Percentiles rank a stretch among this genome's conserved stretches.
phyloP scores from a whole-genome alignment of 2,888 invertebrate species.

The Spatulosminthurus flaviceps region DNA sequence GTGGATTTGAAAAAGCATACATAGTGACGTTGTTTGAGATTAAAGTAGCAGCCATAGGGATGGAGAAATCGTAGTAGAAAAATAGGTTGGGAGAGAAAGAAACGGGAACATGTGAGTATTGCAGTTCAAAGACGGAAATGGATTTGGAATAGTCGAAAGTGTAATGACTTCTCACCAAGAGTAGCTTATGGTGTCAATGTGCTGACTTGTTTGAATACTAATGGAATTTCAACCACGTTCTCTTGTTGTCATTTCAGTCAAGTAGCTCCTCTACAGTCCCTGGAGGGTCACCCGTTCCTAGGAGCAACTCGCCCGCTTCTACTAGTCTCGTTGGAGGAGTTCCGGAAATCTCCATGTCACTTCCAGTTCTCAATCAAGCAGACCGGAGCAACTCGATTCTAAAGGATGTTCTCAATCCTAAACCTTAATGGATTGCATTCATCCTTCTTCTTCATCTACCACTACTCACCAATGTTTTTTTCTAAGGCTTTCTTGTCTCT shows the following conservation, averaged over 20 bases:
- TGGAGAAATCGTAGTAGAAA: not conserved
- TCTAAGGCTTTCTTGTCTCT: not conserved
- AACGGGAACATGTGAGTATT: not conserved
- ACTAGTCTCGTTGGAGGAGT: slow-evolving; percentile 15
- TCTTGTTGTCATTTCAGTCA: slow-evolving; percentile 56
- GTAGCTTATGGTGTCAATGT: slow-evolving; percentile 42
- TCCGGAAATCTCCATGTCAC: slow-evolving; percentile 61
- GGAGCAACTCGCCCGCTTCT: slow-evolving; percentile 51
- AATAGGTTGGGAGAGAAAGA: not conserved
- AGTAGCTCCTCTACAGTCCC: slow-evolving; percentile 55
- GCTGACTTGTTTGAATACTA: slow-evolving; percentile 52
- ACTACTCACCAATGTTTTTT: not conserved
- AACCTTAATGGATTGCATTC: slow-evolving; percentile 52
- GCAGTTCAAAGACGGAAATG: slow-evolving; percentile 1
- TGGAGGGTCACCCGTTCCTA: slow-evolving; percentile 52
- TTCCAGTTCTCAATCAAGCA: slow-evolving; percentile 62
- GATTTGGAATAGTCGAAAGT: slow-evolving; percentile 9
- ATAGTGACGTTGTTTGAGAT: too few species aligned
- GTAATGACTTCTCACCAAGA: slow-evolving; percentile 27
- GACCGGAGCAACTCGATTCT: slow-evolving; percentile 70
- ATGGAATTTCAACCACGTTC: slow-evolving; percentile 46
- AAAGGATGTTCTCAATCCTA: slow-evolving; percentile 71
- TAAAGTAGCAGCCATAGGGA: too few species aligned
- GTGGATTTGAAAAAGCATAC: too few species aligned
- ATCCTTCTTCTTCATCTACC: slow-evolving; percentile 25